Percentiles rank a stretch among this genome's conserved stretches.
Evolutionary conservation across 2,113 vertebrate genomes (phyloP).

Genomic region (Bufo bufo): DNA sequence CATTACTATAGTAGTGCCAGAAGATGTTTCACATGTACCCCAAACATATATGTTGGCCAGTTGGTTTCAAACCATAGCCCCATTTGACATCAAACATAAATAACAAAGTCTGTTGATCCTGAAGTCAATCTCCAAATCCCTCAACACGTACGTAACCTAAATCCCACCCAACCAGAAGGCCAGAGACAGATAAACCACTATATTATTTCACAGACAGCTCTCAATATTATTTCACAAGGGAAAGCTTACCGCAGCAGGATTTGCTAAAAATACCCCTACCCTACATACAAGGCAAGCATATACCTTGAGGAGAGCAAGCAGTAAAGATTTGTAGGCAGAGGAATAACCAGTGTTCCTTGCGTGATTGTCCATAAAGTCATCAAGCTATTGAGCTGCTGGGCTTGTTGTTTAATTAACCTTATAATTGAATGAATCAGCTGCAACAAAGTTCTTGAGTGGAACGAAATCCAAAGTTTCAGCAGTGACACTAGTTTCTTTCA

Average conservation of each 20-base stretch:
- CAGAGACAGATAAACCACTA: neutral
- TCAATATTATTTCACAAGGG: neutral
- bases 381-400: conserved; percentile 44
- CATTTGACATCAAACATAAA: neutral
- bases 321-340: neutral
- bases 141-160: neutral
- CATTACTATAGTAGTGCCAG: neutral
- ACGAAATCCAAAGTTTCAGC: conserved; percentile 33
- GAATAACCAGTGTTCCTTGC: conserved; percentile 24
- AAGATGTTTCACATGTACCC: neutral
- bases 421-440: conserved; percentile 50
- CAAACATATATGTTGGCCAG: neutral
- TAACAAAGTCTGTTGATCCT: neutral
- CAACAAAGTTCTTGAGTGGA: conserved; percentile 21
- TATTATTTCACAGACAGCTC: neutral
- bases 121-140: neutral
- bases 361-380: conserved; percentile 47
- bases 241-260: neutral
- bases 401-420: conserved; percentile 54
- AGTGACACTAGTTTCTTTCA: neutral
- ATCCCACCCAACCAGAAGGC: conserved; percentile 34
- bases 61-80: neutral
- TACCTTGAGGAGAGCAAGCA: conserved; percentile 3
- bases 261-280: conserved; percentile 24
- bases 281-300: conserved; percentile 16